Conservation (phyloP, 2,797 vertebrate genomes). For the Natrix natrix region DNA sequence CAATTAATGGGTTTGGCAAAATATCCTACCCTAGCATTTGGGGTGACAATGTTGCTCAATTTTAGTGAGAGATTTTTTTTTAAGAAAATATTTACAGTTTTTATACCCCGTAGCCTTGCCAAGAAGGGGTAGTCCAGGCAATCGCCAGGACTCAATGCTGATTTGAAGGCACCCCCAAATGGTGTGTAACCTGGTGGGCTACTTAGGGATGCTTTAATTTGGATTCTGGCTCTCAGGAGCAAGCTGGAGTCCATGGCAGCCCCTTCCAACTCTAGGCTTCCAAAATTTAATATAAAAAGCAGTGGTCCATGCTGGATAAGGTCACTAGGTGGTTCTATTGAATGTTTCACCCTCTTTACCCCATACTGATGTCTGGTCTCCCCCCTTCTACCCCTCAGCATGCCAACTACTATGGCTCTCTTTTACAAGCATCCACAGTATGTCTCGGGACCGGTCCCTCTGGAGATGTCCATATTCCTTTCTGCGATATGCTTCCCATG, state of each 20-base stretch:
- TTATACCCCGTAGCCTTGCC: background rate
- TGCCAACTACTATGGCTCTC: slow-evolving; percentile 92
- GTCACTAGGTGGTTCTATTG: accelerated
- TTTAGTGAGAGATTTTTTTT: background rate
- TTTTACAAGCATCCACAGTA: slow-evolving; percentile 88
- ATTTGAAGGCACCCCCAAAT: background rate
- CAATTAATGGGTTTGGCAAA: background rate
- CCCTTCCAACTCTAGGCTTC: background rate
- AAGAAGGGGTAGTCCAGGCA: background rate
- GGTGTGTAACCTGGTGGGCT: background rate
- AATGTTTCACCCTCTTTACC: background rate
- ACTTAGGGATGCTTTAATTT: background rate
- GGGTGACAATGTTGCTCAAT: background rate
- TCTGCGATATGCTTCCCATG: slow-evolving; percentile 89
- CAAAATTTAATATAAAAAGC: background rate
- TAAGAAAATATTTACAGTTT: background rate
- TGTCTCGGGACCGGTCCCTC: slow-evolving; percentile 81
- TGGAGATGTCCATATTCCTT: slow-evolving; percentile 85
- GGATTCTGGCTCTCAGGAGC: background rate
- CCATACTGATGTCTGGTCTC: accelerated
- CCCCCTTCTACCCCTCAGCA: slow-evolving; percentile 67
- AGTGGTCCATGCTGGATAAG: background rate
- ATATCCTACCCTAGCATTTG: background rate
- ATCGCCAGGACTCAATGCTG: background rate
- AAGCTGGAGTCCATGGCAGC: background rate